Percentiles rank a stretch among this genome's conserved stretches.
Evolutionary conservation across 2,888 invertebrate genomes (phyloP).

Genomic region (Acleris holmiana): DNA sequence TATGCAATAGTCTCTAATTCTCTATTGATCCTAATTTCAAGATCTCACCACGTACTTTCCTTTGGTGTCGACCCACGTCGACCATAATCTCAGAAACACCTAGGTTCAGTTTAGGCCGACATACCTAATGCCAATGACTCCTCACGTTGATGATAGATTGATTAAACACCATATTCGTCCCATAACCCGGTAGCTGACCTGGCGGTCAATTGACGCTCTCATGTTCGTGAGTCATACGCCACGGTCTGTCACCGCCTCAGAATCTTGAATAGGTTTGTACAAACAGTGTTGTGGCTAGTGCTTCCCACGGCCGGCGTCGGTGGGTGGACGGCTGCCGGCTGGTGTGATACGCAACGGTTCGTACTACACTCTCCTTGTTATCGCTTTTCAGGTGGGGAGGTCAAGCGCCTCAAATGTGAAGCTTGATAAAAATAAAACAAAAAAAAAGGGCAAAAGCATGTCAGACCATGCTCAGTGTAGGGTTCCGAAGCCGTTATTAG

Average conservation of each 20-base stretch:
- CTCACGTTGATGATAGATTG: background rate
- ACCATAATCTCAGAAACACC: too few relatives aligned
- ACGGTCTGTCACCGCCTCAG: constrained; percentile 52
- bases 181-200: constrained; percentile 22
- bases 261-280: constrained; percentile 49
- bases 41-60: too few relatives aligned
- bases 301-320: constrained; percentile 49
- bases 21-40: too few relatives aligned
- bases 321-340: constrained; percentile 38
- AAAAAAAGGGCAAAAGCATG: too few relatives aligned
- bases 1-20: too few relatives aligned
- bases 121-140: too few relatives aligned
- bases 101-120: too few relatives aligned
- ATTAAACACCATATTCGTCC: background rate
- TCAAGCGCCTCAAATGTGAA: constrained; percentile 1
- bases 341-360: constrained; percentile 18
- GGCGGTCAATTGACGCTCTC: constrained; percentile 34
- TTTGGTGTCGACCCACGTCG: too few relatives aligned
- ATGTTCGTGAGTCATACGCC: constrained; percentile 43
- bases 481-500: too few relatives aligned
- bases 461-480: too few relatives aligned
- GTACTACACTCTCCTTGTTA: background rate
- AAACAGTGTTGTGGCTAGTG: constrained; percentile 47
- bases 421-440: too few relatives aligned
- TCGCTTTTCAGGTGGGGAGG: constrained; percentile 5